Evolutionary conservation across 2,888 invertebrate species (phyloP), one percentile per base, ranked within the genome.

Genomic region (Cataglyphis albicans): DNA sequence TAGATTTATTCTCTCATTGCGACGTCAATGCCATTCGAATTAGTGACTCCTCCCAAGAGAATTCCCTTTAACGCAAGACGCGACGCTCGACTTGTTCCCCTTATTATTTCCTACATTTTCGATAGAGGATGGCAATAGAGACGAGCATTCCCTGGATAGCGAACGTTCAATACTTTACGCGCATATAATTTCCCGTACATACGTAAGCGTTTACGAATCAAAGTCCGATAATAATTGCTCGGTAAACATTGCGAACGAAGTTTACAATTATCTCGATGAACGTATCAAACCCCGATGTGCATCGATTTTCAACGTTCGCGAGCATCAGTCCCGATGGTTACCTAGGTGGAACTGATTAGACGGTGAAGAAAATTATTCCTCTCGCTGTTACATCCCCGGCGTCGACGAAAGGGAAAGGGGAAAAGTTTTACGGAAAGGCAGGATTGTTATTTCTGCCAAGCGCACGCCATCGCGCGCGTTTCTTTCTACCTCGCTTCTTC

Each of bases 1-100:
- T 85, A 90, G 90, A 92, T 91, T 91, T 91, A 91, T 89, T 86
- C 81, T 86, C 82, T 82, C 72, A 80, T 81, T 82, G 75, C 44
- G 48, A 83, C 83, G 84, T 83, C 86, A 78, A 83, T 84, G 90
- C 29, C 63, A 32, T 67, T n/a, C 64, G 67, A 82, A 87, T 90
- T 87, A 89, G 85, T 89, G 83, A 84, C 81, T 57, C 55, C 70
- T 57, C 57, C 41, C 1, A 25, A 25, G 38, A 25, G 52, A 55
- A 76, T 76, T 21, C 35, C 41, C 18, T 52, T n/a, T 38, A 75
- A 64, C n/a, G 29, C n/a, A 7, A 75, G 48, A 75, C 29, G 21
- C 35, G 57, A 29, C 41, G 32, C 0, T 32, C 32, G 29, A 29
- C 15, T 48, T 5, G 9, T n/a, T n/a, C 48, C 12, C 18, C 32